Conservation (phyloP, 1,140 invertebrate species). For the Harpegnathos saltator region DNA sequence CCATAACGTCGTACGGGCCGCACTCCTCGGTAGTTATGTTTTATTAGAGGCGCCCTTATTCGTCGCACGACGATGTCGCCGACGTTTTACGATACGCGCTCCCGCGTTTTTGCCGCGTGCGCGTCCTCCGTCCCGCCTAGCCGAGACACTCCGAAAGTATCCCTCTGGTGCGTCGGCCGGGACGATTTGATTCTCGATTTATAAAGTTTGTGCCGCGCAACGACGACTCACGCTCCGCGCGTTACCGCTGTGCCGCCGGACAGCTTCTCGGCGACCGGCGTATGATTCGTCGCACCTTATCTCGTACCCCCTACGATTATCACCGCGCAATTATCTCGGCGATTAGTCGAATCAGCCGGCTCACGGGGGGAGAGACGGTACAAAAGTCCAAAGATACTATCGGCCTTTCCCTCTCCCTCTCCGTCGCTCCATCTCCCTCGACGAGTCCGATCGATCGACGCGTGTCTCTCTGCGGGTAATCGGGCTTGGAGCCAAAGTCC, state of each 20-base stretch:
- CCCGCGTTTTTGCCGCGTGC: slow-evolving; percentile 4
- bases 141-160: too few species aligned
- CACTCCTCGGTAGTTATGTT: slow-evolving; percentile 46
- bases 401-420: neutral
- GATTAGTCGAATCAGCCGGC: neutral
- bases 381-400: slow-evolving; percentile 54
- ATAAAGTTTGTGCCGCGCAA: slow-evolving; percentile 19
- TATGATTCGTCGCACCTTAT: neutral
- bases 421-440: neutral
- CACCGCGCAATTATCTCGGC: neutral
- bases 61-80: slow-evolving; percentile 4
- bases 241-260: too few species aligned
- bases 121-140: neutral
- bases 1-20: slow-evolving; percentile 37
- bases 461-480: slow-evolving; percentile 69
- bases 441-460: slow-evolving; percentile 72
- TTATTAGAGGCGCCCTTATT: slow-evolving; percentile 47
- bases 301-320: neutral
- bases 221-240: too few species aligned
- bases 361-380: neutral
- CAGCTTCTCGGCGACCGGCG: too few species aligned
- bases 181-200: slow-evolving; percentile 41
- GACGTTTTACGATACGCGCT: slow-evolving; percentile 27
- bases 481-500: slow-evolving; percentile 77
- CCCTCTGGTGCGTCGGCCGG: too few species aligned